A percentile compares a stretch with the other conserved stretches of the same genome.
Evolutionary conservation across 2,888 invertebrate species (phyloP).

Genomic region (Chydorus sphaericus): DNA sequence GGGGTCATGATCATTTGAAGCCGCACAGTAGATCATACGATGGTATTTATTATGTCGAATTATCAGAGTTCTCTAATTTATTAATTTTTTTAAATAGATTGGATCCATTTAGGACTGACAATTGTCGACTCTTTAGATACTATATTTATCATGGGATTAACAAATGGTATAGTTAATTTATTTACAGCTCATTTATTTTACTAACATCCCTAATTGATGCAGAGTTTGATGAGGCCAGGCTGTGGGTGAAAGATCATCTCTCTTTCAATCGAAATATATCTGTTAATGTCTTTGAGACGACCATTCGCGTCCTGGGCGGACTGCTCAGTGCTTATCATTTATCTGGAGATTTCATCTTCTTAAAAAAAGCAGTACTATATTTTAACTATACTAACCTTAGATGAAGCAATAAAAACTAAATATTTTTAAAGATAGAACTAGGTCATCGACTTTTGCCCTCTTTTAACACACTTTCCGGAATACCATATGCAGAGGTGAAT

Average conservation of each 20-base stretch:
- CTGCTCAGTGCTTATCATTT: constrained; percentile 82
- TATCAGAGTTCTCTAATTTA: too few relatives aligned
- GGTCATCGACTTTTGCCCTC: constrained; percentile 77
- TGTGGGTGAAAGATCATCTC: constrained; percentile 72
- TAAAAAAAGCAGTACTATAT: constrained; percentile 54
- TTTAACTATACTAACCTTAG: too few relatives aligned
- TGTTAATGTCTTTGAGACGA: constrained; percentile 93
- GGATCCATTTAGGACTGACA: constrained; percentile 87
- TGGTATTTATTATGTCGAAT: too few relatives aligned
- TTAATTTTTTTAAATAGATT: constrained; percentile 77
- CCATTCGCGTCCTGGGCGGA: constrained; percentile 84
- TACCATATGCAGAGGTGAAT: constrained; percentile 94
- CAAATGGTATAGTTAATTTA: constrained; percentile 50
- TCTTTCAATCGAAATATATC: constrained; percentile 73
- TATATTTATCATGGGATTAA: constrained; percentile 86
- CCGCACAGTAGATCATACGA: constrained; percentile 71
- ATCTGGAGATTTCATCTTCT: constrained; percentile 68
- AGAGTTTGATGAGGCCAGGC: constrained; percentile 76
- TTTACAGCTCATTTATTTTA: constrained; percentile 10
- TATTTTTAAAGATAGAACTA: constrained; percentile 54
- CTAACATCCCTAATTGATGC: constrained; percentile 64
- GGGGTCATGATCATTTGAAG: constrained; percentile 93
- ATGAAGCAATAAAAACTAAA: too few relatives aligned
- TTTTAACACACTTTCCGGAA: constrained; percentile 72
- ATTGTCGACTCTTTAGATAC: constrained; percentile 92